Conservation (phyloP, 2,113 vertebrate species). For the Motacilla tschutschensis region DNA sequence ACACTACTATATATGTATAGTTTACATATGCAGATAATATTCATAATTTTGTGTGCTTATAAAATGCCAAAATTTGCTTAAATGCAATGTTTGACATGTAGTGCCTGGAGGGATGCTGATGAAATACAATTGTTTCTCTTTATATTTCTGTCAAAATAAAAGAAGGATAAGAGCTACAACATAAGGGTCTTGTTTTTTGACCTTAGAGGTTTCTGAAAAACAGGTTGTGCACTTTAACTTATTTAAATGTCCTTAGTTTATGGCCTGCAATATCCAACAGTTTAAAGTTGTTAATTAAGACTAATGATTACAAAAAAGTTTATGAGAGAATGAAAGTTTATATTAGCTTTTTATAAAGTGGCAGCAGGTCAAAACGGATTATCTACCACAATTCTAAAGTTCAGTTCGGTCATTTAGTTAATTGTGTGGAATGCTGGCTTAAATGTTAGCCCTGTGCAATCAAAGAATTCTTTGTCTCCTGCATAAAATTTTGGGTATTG, state of each 20-base stretch:
- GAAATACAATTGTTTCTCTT: background rate
- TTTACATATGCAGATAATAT: rapidly evolving
- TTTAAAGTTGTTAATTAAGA: conserved; percentile 41
- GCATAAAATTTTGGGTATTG: background rate
- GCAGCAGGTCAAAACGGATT: conserved; percentile 36
- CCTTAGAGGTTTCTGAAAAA: background rate
- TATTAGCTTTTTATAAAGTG: conserved; percentile 21
- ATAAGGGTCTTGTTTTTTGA: background rate
- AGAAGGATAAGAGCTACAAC: background rate
- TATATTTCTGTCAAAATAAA: background rate
- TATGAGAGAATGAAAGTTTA: conserved; percentile 14
- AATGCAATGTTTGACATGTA: background rate
- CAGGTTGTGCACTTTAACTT: background rate
- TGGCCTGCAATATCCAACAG: background rate
- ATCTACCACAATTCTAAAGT: background rate
- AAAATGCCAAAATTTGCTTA: background rate
- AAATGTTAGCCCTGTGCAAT: background rate
- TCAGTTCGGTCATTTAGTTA: conserved; percentile 24
- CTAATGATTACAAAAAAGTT: background rate
- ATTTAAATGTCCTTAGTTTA: conserved; percentile 25
- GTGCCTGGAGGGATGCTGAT: background rate
- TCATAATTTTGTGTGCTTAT: background rate
- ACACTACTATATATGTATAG: background rate
- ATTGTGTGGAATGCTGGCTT: background rate
- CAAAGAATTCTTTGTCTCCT: background rate